Evolutionary conservation across 2,113 vertebrate genomes (phyloP).

Genomic region (Puffinus mauretanicus): DNA sequence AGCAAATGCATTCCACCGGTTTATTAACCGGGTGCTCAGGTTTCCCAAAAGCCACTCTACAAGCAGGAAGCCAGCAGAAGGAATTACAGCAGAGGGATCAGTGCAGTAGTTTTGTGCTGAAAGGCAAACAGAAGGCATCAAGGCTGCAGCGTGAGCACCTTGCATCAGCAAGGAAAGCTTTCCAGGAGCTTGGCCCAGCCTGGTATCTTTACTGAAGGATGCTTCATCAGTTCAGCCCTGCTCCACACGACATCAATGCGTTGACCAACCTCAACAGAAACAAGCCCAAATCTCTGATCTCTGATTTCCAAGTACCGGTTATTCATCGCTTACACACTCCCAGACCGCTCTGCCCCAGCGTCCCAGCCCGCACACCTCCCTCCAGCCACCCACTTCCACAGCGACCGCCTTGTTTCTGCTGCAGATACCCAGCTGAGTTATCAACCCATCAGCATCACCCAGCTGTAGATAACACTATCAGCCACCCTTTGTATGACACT

Average conservation of each 20-base stretch:
- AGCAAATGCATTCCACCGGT: background rate
- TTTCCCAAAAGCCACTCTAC: background rate
- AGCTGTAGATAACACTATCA: background rate
- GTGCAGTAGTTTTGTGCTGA: background rate
- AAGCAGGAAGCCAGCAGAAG: background rate
- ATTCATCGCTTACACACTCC: background rate
- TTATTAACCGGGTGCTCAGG: background rate
- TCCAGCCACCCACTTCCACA: background rate
- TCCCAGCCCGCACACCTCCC: background rate
- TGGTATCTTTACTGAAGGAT: background rate
- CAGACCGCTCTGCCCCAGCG: background rate
- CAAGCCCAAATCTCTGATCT: background rate
- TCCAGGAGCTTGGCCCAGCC: background rate
- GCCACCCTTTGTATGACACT: background rate
- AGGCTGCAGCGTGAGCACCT: background rate
- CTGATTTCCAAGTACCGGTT: background rate
- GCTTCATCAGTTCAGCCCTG: background rate
- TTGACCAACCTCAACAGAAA: background rate
- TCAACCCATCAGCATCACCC: background rate
- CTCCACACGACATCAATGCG: background rate
- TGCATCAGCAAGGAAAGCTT: background rate
- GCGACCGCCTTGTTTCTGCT: accelerated
- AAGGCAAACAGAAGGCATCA: background rate
- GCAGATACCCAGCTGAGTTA: background rate
- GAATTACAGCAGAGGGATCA: background rate